phyloP scores from a whole-genome alignment of 2,888 invertebrate genomes.

The Agriopis aurantiaria region DNA sequence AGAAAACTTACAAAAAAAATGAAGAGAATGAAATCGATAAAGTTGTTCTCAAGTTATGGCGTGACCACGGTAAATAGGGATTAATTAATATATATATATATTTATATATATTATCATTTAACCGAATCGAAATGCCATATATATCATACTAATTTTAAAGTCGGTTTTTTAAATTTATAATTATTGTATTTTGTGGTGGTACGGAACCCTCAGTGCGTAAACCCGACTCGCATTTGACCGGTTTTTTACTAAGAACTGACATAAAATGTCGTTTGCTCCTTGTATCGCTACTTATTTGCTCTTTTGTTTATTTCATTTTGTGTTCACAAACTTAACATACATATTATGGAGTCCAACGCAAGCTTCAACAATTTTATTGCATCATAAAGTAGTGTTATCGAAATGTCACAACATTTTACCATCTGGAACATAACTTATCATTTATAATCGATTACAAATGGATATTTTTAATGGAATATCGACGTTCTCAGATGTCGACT shows the following conservation, averaged over 20 bases:
- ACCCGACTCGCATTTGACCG: no score
- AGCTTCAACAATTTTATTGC: constrained; percentile 1
- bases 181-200: no score
- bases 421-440: constrained; percentile 9
- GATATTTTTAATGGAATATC: not conserved
- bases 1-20: no score
- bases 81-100: no score
- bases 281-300: constrained; percentile 5
- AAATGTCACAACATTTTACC: constrained; percentile 1
- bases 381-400: constrained; percentile 12
- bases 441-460: not conserved
- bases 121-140: no score
- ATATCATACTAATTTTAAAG: no score
- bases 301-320: not conserved
- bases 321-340: not conserved
- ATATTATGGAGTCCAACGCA: not conserved
- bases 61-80: no score
- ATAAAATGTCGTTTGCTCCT: constrained; percentile 11
- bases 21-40: no score
- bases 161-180: no score
- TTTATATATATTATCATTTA: no score
- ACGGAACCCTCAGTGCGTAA: no score
- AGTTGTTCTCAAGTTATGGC: no score
- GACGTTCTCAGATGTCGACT: not conserved
- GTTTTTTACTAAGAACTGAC: constrained; percentile 8